Conservation (phyloP, 1,140 invertebrate genomes). For the Drosophila grimshawi region DNA sequence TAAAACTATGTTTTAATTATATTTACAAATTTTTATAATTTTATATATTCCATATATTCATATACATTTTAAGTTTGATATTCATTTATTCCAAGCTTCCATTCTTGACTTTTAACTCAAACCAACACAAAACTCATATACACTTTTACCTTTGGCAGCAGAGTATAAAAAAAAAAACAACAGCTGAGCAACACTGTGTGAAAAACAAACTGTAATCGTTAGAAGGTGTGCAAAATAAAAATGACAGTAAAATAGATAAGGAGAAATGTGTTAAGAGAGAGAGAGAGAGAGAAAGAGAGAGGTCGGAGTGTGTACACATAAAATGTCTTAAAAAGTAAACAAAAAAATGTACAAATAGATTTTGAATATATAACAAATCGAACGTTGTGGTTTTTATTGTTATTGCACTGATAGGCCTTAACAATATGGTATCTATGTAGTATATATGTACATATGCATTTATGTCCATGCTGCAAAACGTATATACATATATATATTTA, state of each 20-base stretch:
- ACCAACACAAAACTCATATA: not conserved
- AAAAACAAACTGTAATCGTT: conserved; percentile 16
- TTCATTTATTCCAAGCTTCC: no score
- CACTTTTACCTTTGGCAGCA: not conserved
- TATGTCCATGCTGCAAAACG: conserved; percentile 48
- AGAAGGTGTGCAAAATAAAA: conserved; percentile 15
- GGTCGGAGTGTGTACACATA: conserved; percentile 8
- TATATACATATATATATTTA: conserved; percentile 14
- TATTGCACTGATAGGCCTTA: not conserved
- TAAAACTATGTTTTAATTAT: no score
- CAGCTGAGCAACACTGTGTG: conserved; percentile 26
- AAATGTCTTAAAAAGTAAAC: conserved; percentile 29
- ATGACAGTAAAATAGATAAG: not conserved
- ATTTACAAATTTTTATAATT: no score
- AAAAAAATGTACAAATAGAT: conserved; percentile 16
- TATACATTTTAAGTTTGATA: no score
- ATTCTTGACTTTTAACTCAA: no score
- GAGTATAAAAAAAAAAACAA: conserved; percentile 15
- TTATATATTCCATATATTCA: no score
- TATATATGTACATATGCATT: conserved; percentile 31
- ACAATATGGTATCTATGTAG: conserved; percentile 18
- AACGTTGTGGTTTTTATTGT: not conserved
- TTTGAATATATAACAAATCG: conserved; percentile 32
- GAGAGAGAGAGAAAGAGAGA: no score
- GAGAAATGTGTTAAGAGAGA: not conserved